Base-by-base conservation (phyloP, 2,113 vertebrate species). In the Ptychochromis oligacanthus region DNA sequence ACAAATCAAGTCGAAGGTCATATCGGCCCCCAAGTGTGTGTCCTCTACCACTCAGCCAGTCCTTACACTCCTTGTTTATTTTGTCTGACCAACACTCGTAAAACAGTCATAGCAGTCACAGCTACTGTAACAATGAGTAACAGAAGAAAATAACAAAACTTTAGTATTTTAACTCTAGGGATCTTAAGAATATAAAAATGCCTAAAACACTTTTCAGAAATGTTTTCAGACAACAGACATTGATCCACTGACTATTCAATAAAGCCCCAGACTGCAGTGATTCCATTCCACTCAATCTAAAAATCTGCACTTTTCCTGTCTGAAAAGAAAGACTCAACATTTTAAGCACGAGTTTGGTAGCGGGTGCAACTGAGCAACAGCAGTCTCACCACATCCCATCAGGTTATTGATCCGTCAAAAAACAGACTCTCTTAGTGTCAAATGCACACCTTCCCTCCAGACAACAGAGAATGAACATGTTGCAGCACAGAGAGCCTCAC, bases 361-460 rank as follows among this genome's bases (percentile, higher is more conserved):
- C 15, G 0, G 43, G 43, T 70, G 43, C 10, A 1, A 49, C 65
- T 52, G 15, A 70, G 43, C 1, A 52, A 70, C 65, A 70, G 65
- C 65, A 20, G 43, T 49, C 43, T 20, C 17, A 52, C 81, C 81
- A 46, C 85, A 67, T 86, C 85, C 36, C 81, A 75, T 82, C 77
- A 24, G 82, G 46, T 75, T 89, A 92, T 92, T 59, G 89, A 92
- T 91, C 87, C 76, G 7, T 65, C 38, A 75, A 15, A 91, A 46
- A 84, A 56, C 55, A 70, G 80, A 80, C 65, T 52, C 24, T 49
- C 64, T 49, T 14, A 1, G 22, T 67, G 64, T 79, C 80, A 34
- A 10, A 40, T 22, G 6, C 7, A 20, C 59, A 43, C 26, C 34
- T 55, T 56, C 24, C 64, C 58, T 75, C 61, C 61, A 76, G 57